Conservation (phyloP, 2,888 invertebrate species). For the Nephrotoma flavescens region DNA sequence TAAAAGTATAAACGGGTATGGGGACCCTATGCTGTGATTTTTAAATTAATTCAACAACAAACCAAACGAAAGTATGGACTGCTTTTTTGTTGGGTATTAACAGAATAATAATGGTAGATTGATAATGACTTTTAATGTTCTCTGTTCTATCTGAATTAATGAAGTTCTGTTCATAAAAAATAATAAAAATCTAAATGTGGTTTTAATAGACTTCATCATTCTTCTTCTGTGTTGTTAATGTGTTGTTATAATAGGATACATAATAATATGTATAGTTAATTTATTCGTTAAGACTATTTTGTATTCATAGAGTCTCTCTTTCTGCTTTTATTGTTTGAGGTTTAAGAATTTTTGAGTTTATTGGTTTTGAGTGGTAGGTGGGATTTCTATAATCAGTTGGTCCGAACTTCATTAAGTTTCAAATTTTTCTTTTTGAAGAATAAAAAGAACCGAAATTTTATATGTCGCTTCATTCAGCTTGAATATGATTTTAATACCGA, state of each 20-base stretch:
- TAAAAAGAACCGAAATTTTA: neutral
- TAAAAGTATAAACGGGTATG: neutral
- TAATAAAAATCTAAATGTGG: neutral
- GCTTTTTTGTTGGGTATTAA: neutral
- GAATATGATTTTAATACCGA: too few relatives aligned
- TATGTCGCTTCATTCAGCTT: too few relatives aligned
- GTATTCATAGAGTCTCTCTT: neutral
- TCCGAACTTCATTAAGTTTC: neutral
- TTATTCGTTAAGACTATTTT: neutral
- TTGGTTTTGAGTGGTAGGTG: neutral
- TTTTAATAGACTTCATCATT: neutral
- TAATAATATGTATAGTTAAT: neutral
- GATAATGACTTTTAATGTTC: neutral
- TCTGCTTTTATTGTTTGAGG: neutral
- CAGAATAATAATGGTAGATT: neutral
- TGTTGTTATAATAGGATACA: neutral
- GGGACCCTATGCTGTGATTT: conserved; percentile 2
- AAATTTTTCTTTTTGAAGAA: neutral
- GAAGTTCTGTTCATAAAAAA: neutral
- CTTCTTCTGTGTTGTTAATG: neutral
- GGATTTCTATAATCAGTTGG: neutral
- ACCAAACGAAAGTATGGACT: neutral
- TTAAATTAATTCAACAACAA: conserved; percentile 1
- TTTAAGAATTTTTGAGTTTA: neutral
- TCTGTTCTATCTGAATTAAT: neutral